Conservation (phyloP, 2,797 vertebrate species). For the Oryzias dopingdopingensis region DNA sequence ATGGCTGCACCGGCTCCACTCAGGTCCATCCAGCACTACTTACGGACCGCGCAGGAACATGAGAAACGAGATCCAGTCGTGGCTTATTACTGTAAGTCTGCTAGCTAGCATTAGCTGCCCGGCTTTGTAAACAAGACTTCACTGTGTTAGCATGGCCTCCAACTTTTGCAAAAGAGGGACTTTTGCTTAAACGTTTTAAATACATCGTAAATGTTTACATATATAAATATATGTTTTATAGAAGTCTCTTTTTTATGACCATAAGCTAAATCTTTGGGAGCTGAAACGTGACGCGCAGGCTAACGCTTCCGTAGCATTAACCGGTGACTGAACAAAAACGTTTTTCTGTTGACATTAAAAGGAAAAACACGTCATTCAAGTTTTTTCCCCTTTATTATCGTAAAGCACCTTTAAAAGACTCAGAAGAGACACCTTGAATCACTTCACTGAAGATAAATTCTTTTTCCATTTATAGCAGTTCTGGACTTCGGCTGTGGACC, state of each 20-base stretch:
- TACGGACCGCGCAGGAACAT: slow-evolving; percentile 93
- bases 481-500: no score
- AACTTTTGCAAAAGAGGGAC: not conserved
- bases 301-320: slow-evolving; percentile 4
- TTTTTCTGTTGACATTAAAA: not conserved
- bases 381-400: no score
- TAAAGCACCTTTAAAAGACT: no score
- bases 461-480: no score
- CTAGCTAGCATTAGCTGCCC: slow-evolving; percentile 15
- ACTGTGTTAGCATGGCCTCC: not conserved
- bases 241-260: accelerated
- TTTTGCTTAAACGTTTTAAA: not conserved
- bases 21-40: slow-evolving; percentile 87
- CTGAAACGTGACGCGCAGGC: slow-evolving; percentile 13
- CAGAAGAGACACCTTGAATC: no score
- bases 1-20: slow-evolving; percentile 87
- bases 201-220: no score
- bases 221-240: no score
- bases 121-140: slow-evolving; percentile 34
- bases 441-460: no score
- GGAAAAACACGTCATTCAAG: not conserved
- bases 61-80: slow-evolving; percentile 92
- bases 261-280: not conserved
- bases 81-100: slow-evolving; percentile 96
- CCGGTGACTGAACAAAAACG: not conserved